Evolutionary conservation across 2,113 vertebrate genomes (phyloP), one percentile per base, ranked within the genome.

Genomic region (Probosciger aterrimus): DNA sequence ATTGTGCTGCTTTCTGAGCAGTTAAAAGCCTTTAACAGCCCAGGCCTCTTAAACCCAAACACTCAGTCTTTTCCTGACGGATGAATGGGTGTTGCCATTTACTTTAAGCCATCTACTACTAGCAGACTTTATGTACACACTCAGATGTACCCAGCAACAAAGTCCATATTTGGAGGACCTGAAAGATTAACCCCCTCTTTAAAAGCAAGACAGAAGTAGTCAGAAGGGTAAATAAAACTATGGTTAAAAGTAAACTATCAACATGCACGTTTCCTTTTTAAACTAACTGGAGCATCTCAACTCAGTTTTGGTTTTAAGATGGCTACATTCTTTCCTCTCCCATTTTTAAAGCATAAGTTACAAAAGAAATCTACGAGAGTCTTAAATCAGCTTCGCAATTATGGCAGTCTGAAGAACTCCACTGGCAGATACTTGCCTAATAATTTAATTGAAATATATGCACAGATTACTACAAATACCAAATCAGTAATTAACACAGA

Each of bases 111-210:
- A n/a, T 2, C 39, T 52, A 33, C 35, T 31, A 9, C 49, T 31
- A 43, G 37, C 8, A 57, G 10, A 28, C 18, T 68, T 59, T 3
- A 22, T 15, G 20, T 7, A 69, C 33, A 4, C 13, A 33, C 23
- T 73, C 3, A 0, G 3, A 19, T 1, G 2, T n/a, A 64, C 39
- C 31, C 39, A 76, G 37, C 52, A 83, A 50, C 30, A 52, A 67
- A 22, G 14, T 57, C 60, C 63, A 4, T 63, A 22, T 49, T 30
- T 65, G 49, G 39, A 64, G 35, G 41, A 52, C 44, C 35, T 41
- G 30, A 33, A 69, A 88, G 52, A 52, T 52, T 39, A 49, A 62
- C 18, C 9, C 52, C 19, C 37, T 15, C 35, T 79, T 80, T 23
- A 76, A 33, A 77, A 15, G 11, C 11, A 77, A 37, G 37, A 33